Conservation (phyloP, 2,797 vertebrate species). For the Bradypodion ventrale region DNA sequence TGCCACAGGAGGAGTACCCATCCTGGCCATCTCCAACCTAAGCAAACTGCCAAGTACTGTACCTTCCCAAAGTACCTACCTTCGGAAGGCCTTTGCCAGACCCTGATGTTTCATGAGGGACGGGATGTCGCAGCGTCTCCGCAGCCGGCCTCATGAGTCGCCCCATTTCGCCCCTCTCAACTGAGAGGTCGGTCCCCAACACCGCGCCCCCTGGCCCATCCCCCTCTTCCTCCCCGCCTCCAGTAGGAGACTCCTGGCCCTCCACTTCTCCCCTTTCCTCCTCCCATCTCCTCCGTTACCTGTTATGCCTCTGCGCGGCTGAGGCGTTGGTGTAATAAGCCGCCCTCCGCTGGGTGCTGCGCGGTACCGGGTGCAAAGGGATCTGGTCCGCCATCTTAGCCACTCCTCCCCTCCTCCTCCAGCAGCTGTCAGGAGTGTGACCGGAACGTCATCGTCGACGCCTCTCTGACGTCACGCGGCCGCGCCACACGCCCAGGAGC, state of each 20-base stretch:
- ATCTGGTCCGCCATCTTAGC: conserved; percentile 91
- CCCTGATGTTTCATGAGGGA: too few relatives aligned
- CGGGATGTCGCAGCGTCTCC: fast-evolving
- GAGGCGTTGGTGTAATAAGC: conserved; percentile 79
- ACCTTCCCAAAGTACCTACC: neutral
- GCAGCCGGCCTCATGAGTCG: fast-evolving
- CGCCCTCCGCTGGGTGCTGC: conserved; percentile 79
- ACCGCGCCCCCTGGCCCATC: too few relatives aligned
- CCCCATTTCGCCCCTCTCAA: neutral
- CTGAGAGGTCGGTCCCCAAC: neutral
- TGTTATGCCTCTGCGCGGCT: conserved; percentile 79
- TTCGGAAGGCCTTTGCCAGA: neutral
- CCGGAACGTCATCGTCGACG: conserved; percentile 22
- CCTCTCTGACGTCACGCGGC: conserved; percentile 10
- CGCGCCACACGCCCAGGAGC: conserved; percentile 7
- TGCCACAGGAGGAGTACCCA: neutral
- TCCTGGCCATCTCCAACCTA: neutral
- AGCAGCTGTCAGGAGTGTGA: neutral
- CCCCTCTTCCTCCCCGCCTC: too few relatives aligned
- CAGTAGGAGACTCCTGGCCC: neutral
- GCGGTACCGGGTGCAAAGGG: conserved; percentile 83
- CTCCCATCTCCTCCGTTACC: conserved; percentile 75
- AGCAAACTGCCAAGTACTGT: neutral
- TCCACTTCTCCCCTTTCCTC: neutral
- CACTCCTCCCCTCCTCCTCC: neutral